Conservation (phyloP, 2,797 vertebrate genomes). For the Phoebastria nigripes region DNA sequence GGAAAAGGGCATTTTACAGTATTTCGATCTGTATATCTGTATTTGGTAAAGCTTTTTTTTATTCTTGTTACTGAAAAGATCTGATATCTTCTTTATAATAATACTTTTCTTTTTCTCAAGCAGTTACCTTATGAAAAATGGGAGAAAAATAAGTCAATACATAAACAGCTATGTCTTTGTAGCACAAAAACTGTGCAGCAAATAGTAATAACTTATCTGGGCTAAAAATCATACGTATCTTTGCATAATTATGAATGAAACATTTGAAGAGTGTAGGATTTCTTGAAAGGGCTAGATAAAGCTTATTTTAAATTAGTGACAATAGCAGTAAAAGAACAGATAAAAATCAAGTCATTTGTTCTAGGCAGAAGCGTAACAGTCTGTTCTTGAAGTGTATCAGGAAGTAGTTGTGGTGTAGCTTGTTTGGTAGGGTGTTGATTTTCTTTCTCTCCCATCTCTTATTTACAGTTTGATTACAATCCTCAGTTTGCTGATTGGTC, state of each 20-base stretch:
- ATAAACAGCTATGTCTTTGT: background rate
- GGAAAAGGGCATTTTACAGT: background rate
- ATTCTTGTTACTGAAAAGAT: background rate
- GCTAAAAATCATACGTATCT: background rate
- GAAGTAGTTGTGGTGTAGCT: background rate
- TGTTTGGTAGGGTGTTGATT: background rate
- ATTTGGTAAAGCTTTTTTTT: background rate
- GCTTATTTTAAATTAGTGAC: background rate
- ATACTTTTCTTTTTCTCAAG: background rate
- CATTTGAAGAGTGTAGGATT: background rate
- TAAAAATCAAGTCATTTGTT: background rate
- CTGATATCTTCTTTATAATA: background rate
- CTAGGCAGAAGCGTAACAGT: background rate
- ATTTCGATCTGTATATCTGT: background rate
- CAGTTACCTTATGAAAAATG: background rate
- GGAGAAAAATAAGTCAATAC: background rate
- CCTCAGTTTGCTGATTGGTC: slow-evolving; percentile 86
- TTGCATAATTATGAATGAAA: background rate
- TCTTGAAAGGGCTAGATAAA: background rate
- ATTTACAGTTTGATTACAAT: slow-evolving; percentile 84
- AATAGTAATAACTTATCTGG: background rate
- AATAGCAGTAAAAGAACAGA: background rate
- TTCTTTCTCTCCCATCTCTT: background rate
- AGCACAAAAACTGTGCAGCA: background rate
- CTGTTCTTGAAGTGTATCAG: background rate